Evolutionary conservation across 2,797 vertebrate genomes (phyloP).

Genomic region (Dicrostonyx torquatus): DNA sequence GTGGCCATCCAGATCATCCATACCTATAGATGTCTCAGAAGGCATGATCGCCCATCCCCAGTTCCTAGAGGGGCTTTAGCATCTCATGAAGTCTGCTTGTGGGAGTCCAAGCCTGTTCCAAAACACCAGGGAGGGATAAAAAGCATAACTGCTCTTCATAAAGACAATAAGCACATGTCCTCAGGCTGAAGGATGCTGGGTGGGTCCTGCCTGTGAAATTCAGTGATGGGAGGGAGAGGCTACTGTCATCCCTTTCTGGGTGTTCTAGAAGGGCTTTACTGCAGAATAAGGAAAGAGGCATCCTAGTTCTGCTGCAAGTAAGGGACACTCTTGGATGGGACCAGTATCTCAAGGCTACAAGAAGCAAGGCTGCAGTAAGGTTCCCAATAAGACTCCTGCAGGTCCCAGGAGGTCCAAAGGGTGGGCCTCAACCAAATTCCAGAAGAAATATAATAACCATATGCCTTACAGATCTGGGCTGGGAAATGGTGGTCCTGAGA

Average conservation of each 20-base stretch:
- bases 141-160: background rate
- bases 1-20: too few species aligned
- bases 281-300: background rate
- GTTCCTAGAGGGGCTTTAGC: background rate
- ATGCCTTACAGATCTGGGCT: background rate
- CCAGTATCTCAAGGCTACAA: background rate
- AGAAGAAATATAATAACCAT: background rate
- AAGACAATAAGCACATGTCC: background rate
- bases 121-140: background rate
- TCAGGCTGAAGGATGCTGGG: background rate
- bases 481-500: background rate
- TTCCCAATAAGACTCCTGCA: background rate
- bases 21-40: background rate
- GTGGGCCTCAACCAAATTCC: background rate
- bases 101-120: background rate
- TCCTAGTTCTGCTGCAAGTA: background rate
- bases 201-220: background rate
- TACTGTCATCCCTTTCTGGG: background rate
- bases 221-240: too few species aligned
- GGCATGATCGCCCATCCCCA: background rate
- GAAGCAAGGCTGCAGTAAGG: background rate
- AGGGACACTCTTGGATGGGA: background rate
- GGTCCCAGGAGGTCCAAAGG: background rate
- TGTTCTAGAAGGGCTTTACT: background rate
- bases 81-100: rapidly evolving